These are phyloP conservation scores for Bungarus multicinctus DNA, from an alignment of 2,113 vertebrate genomes.

Conservation along the genomic window DNA sequence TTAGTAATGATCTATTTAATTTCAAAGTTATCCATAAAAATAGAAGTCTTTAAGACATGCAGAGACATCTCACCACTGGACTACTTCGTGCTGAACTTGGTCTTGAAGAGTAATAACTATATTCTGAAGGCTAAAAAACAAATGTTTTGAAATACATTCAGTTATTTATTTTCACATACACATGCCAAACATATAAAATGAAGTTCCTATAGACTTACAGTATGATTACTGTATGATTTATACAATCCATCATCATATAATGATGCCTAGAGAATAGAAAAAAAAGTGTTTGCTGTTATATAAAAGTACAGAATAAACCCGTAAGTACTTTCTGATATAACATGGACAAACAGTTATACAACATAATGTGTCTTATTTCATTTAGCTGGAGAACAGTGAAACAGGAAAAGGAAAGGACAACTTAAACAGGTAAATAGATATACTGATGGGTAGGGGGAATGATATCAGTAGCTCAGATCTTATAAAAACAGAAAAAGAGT, in stretches of 20 bases:
- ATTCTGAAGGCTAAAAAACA: conserved; percentile 85
- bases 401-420: not conserved
- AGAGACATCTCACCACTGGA: conserved; percentile 82
- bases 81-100: conserved; percentile 86
- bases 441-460: not conserved
- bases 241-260: conserved; percentile 77
- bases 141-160: conserved; percentile 54
- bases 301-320: conserved; percentile 15
- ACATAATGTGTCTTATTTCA: not conserved
- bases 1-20: not conserved
- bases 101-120: conserved; percentile 87
- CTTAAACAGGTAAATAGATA: not conserved
- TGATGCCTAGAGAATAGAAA: conserved; percentile 75
- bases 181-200: conserved; percentile 20
- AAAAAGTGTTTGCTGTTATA: conserved; percentile 35
- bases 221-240: conserved; percentile 75
- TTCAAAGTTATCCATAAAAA: conserved; percentile 10
- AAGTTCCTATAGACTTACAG: conserved; percentile 76
- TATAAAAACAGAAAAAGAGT: not conserved
- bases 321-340: not conserved
- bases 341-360: not conserved
- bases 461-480: not conserved
- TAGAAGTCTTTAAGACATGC: conserved; percentile 41
- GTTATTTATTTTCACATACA: conserved; percentile 14
- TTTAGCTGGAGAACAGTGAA: not conserved